Evolutionary conservation across 2,797 vertebrate genomes (phyloP).

Genomic region (Thaleichthys pacificus): DNA sequence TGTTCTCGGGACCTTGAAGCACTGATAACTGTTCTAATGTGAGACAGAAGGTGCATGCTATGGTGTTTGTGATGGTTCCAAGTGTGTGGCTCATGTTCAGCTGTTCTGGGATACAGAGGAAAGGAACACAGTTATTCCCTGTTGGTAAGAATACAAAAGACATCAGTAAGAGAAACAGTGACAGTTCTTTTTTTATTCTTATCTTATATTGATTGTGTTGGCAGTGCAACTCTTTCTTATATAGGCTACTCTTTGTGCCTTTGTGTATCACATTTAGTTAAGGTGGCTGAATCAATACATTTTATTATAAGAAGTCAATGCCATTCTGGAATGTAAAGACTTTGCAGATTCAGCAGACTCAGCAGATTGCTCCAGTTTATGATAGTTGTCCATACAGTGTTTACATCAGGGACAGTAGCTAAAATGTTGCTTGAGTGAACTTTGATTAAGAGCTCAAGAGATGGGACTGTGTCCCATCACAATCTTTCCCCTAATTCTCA

Average conservation of each 20-base stretch:
- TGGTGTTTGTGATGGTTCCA: conserved; percentile 11
- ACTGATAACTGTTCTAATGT: conserved; percentile 28
- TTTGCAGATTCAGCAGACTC: no score
- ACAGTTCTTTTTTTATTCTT: background rate
- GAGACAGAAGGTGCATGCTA: conserved; percentile 22
- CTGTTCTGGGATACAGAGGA: background rate
- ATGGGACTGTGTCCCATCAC: conserved; percentile 17
- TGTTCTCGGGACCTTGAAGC: conserved; percentile 51
- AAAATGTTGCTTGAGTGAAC: conserved; percentile 11
- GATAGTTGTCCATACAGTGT: background rate
- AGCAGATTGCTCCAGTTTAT: background rate
- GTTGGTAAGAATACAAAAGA: background rate
- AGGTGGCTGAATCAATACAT: background rate
- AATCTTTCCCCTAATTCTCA: conserved; percentile 37
- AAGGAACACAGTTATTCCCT: no score
- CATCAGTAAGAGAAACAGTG: background rate
- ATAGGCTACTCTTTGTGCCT: no score
- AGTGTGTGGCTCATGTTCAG: background rate
- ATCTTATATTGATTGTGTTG: conserved; percentile 4
- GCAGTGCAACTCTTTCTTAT: no score
- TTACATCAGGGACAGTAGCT: conserved; percentile 17
- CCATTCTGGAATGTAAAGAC: no score
- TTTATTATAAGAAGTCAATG: no score
- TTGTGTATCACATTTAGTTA: background rate
- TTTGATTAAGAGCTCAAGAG: conserved; percentile 19